Base-by-base conservation (phyloP, 2,888 invertebrate genomes). In the Synergus laeviventris region DNA sequence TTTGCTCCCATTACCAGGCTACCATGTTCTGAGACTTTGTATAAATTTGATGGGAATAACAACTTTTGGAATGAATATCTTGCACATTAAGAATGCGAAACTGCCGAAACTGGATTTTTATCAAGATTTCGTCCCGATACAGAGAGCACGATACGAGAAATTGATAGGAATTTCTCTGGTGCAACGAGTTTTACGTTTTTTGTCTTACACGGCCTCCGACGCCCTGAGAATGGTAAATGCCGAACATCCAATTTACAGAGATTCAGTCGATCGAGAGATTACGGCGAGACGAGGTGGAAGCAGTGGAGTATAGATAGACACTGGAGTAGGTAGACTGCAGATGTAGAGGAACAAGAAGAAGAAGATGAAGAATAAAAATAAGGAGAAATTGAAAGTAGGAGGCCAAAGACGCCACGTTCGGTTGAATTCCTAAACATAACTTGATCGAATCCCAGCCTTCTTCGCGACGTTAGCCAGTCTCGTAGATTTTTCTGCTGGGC, bases 381-480 rank as follows among this genome's bases (percentile, higher is more conserved):
- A 66, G 74, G 59, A 39, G 61, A 78, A 73, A 76, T 74, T 74
- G 78, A 80, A 76, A 75, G 56, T 74, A 75, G 64, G 73, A 75
- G 77, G 79, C 74, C 79, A 77, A 78, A 79, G 79, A 81, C 79
- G 75, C 74, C 59, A 76, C 77, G 64, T 78, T 79, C 59, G 75
- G 70, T 82, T 76, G 79, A 84, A 83, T 84, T 84, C 82, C 81
- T 83, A 80, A 81, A 81, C 81, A 81, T 83, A 84, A 82, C 82
- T 82, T 80, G 76, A 81, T 79, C 81, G 78, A 80, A 78, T 38
- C 49, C 56, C 74, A 21, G 38, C 42, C 60, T 74, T 61, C 73
- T 74, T 66, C 49, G 36, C 61, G 74, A 56, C 38, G 73, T 64
- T 36, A 66, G 73, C 76, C 56, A 56, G 21, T 56, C 56, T 56